phyloP scores from a whole-genome alignment of 1,140 invertebrate species.

The Medauroidea extradentata region DNA sequence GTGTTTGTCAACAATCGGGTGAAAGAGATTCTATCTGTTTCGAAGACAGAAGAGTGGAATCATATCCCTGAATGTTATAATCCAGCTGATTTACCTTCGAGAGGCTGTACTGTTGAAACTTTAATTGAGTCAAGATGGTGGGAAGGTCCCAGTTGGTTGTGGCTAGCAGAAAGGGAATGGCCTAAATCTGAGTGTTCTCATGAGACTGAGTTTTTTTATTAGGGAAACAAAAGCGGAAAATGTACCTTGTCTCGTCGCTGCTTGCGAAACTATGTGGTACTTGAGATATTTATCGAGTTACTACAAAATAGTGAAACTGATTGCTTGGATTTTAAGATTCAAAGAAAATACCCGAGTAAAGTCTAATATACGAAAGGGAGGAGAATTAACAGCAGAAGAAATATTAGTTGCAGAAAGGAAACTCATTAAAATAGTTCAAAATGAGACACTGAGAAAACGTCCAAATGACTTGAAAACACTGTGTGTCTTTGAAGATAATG shows the following conservation, averaged over 20 bases:
- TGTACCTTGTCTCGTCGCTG: background rate
- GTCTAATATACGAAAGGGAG: background rate
- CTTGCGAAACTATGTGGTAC: background rate
- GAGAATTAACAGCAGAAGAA: constrained; percentile 7
- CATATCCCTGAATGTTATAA: constrained; percentile 39
- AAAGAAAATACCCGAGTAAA: constrained; percentile 18
- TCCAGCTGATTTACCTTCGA: constrained; percentile 41
- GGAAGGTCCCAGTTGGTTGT: constrained; percentile 39
- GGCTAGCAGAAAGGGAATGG: constrained; percentile 21
- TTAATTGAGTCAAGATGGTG: constrained; percentile 38
- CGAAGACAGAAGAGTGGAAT: constrained; percentile 25
- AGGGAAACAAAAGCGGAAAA: background rate
- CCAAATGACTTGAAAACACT: background rate
- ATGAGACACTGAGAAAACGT: background rate
- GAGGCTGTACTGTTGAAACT: constrained; percentile 33
- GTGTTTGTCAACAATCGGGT: constrained; percentile 24
- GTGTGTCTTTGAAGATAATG: background rate
- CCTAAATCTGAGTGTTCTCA: constrained; percentile 21
- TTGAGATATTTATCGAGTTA: constrained; percentile 24
- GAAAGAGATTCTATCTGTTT: constrained; percentile 18
- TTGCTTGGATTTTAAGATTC: constrained; percentile 28
- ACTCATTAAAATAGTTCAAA: constrained; percentile 7
- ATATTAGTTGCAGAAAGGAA: constrained; percentile 2
- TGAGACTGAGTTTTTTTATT: constrained; percentile 17
- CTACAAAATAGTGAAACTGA: constrained; percentile 27